phyloP scores from a whole-genome alignment of 2,888 invertebrate species.

The Nemurella pictetii region DNA sequence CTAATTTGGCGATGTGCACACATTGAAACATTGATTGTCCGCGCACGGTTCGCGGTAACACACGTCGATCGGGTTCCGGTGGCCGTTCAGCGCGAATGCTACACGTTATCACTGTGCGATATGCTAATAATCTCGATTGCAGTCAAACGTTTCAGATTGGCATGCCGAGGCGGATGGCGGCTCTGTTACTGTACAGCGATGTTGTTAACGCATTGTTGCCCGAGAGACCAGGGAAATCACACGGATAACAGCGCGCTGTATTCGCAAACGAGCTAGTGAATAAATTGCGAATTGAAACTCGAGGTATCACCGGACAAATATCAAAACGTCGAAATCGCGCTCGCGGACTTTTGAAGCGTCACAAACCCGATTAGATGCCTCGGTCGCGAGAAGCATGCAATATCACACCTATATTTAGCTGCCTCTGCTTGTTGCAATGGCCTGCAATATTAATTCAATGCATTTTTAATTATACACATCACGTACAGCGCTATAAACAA shows the following conservation, averaged over 20 bases:
- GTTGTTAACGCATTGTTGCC: background rate
- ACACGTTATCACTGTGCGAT: background rate
- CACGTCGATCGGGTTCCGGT: background rate
- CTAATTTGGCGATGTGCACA: conserved; percentile 8
- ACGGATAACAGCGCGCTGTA: background rate
- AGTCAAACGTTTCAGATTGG: background rate
- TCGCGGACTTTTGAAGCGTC: background rate
- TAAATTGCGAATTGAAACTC: background rate
- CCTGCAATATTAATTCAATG: background rate
- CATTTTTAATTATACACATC: background rate
- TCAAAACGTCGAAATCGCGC: background rate
- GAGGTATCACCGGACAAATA: background rate
- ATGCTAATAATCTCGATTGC: background rate
- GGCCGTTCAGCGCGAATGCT: no score
- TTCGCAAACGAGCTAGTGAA: background rate
- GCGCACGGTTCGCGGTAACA: background rate
- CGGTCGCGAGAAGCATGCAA: no score
- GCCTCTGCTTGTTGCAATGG: no score
- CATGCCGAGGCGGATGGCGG: background rate
- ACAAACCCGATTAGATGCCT: no score
- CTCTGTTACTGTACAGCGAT: no score
- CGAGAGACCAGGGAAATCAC: background rate
- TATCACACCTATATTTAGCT: no score
- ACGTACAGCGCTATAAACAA: background rate
- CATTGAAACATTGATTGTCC: conserved; percentile 6